A percentile compares a stretch with the other conserved stretches of the same genome.
Conservation (phyloP, 2,113 vertebrate genomes). For the Struthidea cinerea region DNA sequence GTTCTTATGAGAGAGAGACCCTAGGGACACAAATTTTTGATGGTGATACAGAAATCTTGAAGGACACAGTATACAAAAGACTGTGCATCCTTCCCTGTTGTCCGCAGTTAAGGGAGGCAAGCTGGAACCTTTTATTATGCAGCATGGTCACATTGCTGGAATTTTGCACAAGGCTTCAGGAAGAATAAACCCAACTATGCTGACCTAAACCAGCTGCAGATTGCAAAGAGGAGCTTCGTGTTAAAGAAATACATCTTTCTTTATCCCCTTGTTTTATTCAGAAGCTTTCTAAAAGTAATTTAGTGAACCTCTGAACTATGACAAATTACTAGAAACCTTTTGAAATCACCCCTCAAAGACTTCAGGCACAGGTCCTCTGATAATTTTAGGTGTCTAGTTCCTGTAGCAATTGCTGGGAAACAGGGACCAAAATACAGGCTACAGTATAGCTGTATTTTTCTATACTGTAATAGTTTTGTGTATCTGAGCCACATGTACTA, state of each 20-base stretch:
- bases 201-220: neutral
- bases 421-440: neutral
- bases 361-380: neutral
- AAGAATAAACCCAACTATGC: neutral
- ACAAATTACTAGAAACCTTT: neutral
- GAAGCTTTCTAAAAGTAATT: neutral
- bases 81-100: neutral
- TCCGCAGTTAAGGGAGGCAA: neutral
- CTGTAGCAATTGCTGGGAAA: neutral
- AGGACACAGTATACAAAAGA: neutral
- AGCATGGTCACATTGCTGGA: neutral
- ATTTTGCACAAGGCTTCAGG: neutral
- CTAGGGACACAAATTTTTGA: neutral
- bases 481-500: neutral
- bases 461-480: neutral
- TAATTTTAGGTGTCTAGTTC: neutral
- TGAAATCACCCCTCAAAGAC: neutral
- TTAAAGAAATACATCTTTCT: neutral
- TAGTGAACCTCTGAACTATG: neutral
- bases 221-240: neutral
- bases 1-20: neutral
- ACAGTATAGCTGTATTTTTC: too few species aligned
- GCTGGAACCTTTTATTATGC: neutral
- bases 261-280: neutral
- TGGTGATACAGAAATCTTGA: neutral